Evolutionary conservation across 1,140 invertebrate species (phyloP), one percentile per base, ranked within the genome.

Genomic region (Drosophila virilis): DNA sequence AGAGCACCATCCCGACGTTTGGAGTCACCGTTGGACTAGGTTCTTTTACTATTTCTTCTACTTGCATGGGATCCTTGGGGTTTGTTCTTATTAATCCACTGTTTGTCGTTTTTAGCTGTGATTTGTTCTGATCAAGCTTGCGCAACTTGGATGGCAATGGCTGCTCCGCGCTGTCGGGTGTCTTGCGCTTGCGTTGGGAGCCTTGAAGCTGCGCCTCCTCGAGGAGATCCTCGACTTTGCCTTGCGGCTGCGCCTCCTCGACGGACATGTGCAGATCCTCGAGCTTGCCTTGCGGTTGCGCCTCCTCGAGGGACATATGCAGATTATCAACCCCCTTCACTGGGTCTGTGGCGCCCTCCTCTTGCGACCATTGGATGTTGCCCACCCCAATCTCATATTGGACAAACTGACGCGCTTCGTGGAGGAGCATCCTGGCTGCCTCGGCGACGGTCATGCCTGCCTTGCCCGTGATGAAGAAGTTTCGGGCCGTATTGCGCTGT

Each of bases 391-490:
- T 94, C 92, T 95, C 95, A 62, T 93, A 83, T 86, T 95, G 92
- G 6, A 97, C 92, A 92, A 95, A 94, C 72, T 93, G 93, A 81
- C 97, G 95, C 13, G 98, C 97, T 93, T 98, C 97, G 38, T 94
- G 78, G 40, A 99, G 95, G 5, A 99, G 93, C 54, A 97, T 93
- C 65, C 93, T 86, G 15, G 98, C 97, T 13, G 97, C 97, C 92
- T 98, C 95, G 67, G 93, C 94, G 46, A 97, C 95, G 40, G 97
- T 97, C 62, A 98, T 93, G 33, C 89, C 96, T 84, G 95, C 94
- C 91, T 95, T 95, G 12, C 97, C 97, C 1, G 95, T 97, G 22
- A 99, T 95, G 94, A 96, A 98, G 66, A 98, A 94, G 81, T 94
- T 94, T 88, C 94, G 94, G 54, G 95, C 94, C 92, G 95, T 94